Evolutionary conservation across 2,888 invertebrate genomes (phyloP).

Genomic region (Mythimna vitellina): DNA sequence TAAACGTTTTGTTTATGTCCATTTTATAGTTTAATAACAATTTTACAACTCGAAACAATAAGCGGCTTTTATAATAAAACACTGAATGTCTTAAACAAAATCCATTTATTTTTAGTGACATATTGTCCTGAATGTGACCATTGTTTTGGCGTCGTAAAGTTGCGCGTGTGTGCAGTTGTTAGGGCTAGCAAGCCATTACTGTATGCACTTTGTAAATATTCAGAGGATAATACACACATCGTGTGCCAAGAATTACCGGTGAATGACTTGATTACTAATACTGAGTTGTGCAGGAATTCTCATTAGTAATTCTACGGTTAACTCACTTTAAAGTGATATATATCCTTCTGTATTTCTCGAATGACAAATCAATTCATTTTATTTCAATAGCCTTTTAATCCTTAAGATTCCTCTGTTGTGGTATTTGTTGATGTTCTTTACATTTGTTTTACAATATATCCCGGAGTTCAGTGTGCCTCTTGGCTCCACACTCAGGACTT

Average conservation of each 20-base stretch:
- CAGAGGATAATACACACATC: conserved; percentile 56
- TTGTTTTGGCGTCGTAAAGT: conserved; percentile 77
- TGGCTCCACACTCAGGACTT: too few species aligned
- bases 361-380: conserved; percentile 39
- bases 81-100: conserved; percentile 71
- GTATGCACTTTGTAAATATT: conserved; percentile 60
- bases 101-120: conserved; percentile 80
- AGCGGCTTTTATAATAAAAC: conserved; percentile 65
- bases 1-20: conserved; percentile 50
- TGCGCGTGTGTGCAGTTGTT: conserved; percentile 68
- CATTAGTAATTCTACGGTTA: conserved; percentile 30
- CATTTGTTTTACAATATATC: too few species aligned
- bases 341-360: conserved; percentile 45
- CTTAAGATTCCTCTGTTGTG: too few species aligned
- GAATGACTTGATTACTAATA: conserved; percentile 49
- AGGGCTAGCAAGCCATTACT: conserved; percentile 69
- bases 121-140: conserved; percentile 80
- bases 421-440: too few species aligned
- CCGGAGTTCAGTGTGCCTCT: too few species aligned
- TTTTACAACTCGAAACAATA: conserved; percentile 67
- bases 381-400: too few species aligned
- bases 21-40: conserved; percentile 62
- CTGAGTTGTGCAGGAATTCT: conserved; percentile 16
- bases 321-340: conserved; percentile 17
- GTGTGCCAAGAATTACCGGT: conserved; percentile 51